A percentile compares a stretch with the other conserved stretches of the same genome.
Conservation (phyloP, 2,888 invertebrate genomes). For the Mythimna albipuncta region DNA sequence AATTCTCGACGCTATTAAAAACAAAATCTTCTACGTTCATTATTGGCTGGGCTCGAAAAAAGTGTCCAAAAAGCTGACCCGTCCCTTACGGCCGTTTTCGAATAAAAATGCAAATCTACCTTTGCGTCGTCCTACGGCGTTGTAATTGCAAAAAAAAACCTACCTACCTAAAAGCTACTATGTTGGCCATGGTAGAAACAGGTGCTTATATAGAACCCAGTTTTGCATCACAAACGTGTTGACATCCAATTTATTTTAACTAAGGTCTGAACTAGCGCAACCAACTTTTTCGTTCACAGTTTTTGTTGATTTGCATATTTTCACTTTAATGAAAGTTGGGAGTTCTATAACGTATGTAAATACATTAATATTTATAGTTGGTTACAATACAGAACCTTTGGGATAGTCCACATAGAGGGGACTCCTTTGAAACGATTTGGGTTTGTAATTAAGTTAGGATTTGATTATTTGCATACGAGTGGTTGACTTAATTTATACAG, state of each 20-base stretch:
- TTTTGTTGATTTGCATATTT: slow-evolving; percentile 80
- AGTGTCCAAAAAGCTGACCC: slow-evolving; percentile 60
- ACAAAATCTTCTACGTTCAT: slow-evolving; percentile 62
- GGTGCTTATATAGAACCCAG: slow-evolving; percentile 66
- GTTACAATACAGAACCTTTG: slow-evolving; percentile 76
- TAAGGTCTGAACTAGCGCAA: slow-evolving; percentile 67
- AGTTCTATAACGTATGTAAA: slow-evolving; percentile 66
- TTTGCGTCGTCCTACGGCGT: slow-evolving; percentile 75
- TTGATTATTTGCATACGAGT: slow-evolving; percentile 64
- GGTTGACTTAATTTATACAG: slow-evolving; percentile 44
- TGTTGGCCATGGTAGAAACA: slow-evolving; percentile 52
- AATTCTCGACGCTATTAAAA: slow-evolving; percentile 57
- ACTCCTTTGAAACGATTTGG: slow-evolving; percentile 68
- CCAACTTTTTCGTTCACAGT: slow-evolving; percentile 72
- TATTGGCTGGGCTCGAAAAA: slow-evolving; percentile 59
- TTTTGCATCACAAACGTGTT: slow-evolving; percentile 87
- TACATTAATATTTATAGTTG: slow-evolving; percentile 85
- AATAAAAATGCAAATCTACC: slow-evolving; percentile 87
- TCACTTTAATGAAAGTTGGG: slow-evolving; percentile 74
- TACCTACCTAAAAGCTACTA: slow-evolving; percentile 64
- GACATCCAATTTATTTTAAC: slow-evolving; percentile 78
- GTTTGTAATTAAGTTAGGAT: slow-evolving; percentile 69
- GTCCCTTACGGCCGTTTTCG: slow-evolving; percentile 70
- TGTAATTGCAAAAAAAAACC: slow-evolving; percentile 80
- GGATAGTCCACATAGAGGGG: slow-evolving; percentile 61